Evolutionary conservation across 1,140 invertebrate species (phyloP).

Genomic region (Conus ventricosus): DNA sequence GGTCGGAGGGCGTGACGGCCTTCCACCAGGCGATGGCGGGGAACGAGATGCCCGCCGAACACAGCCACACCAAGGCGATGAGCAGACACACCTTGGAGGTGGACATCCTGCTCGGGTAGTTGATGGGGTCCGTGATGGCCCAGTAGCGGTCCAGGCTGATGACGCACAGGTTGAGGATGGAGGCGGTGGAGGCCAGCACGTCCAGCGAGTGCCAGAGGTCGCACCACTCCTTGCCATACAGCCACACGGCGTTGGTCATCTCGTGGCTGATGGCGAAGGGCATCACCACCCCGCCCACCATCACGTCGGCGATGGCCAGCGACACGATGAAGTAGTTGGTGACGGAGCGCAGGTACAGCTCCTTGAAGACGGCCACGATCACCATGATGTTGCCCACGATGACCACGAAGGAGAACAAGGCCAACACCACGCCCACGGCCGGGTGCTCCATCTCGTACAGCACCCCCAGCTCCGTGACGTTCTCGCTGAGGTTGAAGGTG

Average conservation of each 20-base stretch:
- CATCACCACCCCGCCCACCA: conserved; percentile 95
- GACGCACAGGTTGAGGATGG: conserved; percentile 96
- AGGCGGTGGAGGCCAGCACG: conserved; percentile 96
- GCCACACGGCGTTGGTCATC: conserved; percentile 85
- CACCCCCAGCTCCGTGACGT: conserved; percentile 27
- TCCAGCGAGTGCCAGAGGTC: conserved; percentile 98
- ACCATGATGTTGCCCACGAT: conserved; percentile 94
- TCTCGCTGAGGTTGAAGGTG: not conserved
- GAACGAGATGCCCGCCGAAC: conserved; percentile 93
- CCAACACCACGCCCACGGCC: conserved; percentile 59
- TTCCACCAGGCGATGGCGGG: conserved; percentile 95
- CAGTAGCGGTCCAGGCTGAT: conserved; percentile 85
- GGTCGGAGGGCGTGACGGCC: conserved; percentile 58
- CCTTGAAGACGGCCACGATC: conserved; percentile 96
- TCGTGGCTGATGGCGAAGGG: conserved; percentile 96
- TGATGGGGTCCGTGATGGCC: conserved; percentile 98
- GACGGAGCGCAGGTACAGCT: conserved; percentile 95
- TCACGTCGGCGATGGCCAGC: conserved; percentile 97
- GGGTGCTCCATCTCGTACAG: conserved; percentile 54
- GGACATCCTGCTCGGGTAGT: conserved; percentile 96
- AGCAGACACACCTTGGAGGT: conserved; percentile 88
- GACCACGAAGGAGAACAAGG: conserved; percentile 86
- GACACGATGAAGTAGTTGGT: conserved; percentile 99
- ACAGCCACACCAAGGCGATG: conserved; percentile 95
- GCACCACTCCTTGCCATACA: conserved; percentile 92